Evolutionary conservation across 2,113 vertebrate species (phyloP), one percentile per base, ranked within the genome.

Genomic region (Anhinga anhinga): DNA sequence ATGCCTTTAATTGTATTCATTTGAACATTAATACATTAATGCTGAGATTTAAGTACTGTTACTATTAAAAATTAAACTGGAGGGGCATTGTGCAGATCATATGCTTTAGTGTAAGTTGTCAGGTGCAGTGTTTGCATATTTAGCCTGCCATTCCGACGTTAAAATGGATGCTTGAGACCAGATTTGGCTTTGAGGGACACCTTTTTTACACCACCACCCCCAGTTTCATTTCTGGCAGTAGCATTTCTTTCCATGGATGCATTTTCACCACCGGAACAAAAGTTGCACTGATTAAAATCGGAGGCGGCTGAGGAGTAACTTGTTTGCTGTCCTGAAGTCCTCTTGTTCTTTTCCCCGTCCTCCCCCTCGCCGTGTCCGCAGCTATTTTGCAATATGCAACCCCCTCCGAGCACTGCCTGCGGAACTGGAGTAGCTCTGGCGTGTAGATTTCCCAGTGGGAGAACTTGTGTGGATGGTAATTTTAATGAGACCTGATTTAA

Each of bases 401-500:
- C 94, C 93, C 94, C 96, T 96, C 95, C 83, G 47, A 97, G 97
- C 97, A 84, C 90, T 4, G 97, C 95, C 97, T 96, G 95, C 91
- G 94, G 97, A 97, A 96, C 96, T 93, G 89, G 97, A 98, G 97
- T 93, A 96, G 95, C 96, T 96, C 95, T 97, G 97, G 96, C 95
- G 97, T 96, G 95, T 94, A 89, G 92, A 97, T 97, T 98, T 95
- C 97, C 97, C 97, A 95, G 86, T 96, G 96, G 97, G 94, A 97
- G 95, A 97, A 97, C 90, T 96, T 96, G 90, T 96, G 96, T 97
- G 97, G 97, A 97, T 97, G 96, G 97, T 97, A 97, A 97, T 98
- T 97, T 97, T 97, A 97, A 97, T 97, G 96, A 98, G 96, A 97
- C 97, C 97, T 98, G 97, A 97, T 97, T 97, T 97, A 98, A 97